Conservation (phyloP, 2,797 vertebrate genomes). For the Pseudochirops corinnae region DNA sequence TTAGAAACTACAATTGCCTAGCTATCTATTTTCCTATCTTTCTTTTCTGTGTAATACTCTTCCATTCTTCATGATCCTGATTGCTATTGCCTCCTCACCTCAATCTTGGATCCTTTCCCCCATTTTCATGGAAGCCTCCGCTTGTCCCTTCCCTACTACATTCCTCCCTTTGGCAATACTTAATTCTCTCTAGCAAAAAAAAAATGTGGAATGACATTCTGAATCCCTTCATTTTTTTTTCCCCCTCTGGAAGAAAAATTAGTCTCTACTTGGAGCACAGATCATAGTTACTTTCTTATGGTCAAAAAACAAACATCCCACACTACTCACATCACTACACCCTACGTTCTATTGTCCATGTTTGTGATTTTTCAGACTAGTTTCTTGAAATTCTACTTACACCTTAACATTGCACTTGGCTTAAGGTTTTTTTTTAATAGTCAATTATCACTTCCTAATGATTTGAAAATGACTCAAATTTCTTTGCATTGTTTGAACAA, state of each 20-base stretch:
- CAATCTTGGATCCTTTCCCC: neutral
- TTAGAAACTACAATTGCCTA: neutral
- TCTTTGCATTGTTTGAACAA: neutral
- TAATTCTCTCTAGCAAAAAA: neutral
- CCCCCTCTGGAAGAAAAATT: neutral
- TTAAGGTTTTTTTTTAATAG: neutral
- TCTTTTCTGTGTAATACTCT: neutral
- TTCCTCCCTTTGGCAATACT: neutral
- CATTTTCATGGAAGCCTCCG: neutral
- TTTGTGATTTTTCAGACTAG: neutral
- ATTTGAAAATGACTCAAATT: neutral
- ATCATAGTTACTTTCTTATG: neutral
- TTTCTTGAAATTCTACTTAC: neutral
- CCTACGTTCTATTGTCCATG: neutral
- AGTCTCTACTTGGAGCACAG: neutral
- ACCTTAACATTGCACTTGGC: neutral
- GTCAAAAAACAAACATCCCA: neutral
- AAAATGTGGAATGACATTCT: neutral
- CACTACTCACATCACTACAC: neutral
- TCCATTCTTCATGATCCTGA: neutral
- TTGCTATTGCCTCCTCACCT: neutral
- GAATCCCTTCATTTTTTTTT: neutral
- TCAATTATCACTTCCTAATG: neutral
- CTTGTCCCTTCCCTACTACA: neutral
- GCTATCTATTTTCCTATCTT: neutral